A percentile compares a stretch with the other conserved stretches of the same genome.
phyloP scores from a whole-genome alignment of 2,888 invertebrate species.

The Hoplodrina blanda region DNA sequence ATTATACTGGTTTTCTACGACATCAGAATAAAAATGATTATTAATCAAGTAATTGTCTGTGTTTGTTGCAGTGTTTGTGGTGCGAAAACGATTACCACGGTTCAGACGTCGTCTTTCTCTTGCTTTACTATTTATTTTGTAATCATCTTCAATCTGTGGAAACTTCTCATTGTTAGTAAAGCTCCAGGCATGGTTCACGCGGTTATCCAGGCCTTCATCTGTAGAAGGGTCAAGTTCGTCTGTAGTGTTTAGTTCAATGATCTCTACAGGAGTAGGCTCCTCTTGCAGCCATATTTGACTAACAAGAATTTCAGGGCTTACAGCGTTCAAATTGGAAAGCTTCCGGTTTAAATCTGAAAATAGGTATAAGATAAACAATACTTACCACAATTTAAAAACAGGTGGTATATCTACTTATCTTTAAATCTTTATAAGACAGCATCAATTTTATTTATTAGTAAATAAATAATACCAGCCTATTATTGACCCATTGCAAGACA shows the following conservation, averaged over 20 bases:
- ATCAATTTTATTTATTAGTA: too few species aligned
- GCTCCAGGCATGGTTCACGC: conserved; percentile 68
- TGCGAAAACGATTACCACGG: conserved; percentile 42
- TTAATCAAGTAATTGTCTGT: conserved; percentile 23
- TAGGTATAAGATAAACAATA: conserved; percentile 1
- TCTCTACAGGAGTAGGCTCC: conserved; percentile 71
- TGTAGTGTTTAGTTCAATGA: conserved; percentile 78
- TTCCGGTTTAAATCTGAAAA: conserved; percentile 69
- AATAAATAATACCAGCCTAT: too few species aligned
- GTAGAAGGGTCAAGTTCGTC: conserved; percentile 64
- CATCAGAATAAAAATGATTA: conserved; percentile 31
- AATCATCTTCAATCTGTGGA: conserved; percentile 61
- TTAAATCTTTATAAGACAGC: too few species aligned
- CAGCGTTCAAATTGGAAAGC: conserved; percentile 56
- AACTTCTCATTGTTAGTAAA: conserved; percentile 62
- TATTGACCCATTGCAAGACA: too few species aligned
- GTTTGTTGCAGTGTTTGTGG: conserved; percentile 31
- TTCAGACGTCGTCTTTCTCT: conserved; percentile 70
- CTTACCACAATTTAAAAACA: not conserved
- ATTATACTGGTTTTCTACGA: conserved; percentile 28
- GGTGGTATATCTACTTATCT: too few species aligned
- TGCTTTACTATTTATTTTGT: conserved; percentile 69
- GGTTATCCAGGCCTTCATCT: conserved; percentile 53
- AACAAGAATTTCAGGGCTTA: conserved; percentile 66
- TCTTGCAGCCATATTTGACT: conserved; percentile 72